Evolutionary conservation across 2,797 vertebrate species (phyloP).

Genomic region (Poecilia wingei): DNA sequence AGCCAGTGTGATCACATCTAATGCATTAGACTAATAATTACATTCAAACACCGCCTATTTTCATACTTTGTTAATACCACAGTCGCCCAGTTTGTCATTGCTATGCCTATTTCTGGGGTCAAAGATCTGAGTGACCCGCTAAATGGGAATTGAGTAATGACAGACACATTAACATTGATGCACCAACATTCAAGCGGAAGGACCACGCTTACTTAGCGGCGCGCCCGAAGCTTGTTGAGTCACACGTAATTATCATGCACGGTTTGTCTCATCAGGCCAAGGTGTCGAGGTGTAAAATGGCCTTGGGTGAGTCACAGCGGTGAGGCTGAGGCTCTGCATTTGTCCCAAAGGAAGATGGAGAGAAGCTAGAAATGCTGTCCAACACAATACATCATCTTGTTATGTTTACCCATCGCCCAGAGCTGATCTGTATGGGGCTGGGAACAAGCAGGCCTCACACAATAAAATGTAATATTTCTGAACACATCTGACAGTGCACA

Average conservation of each 20-base stretch:
- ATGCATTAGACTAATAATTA: constrained; percentile 83
- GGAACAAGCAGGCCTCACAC: constrained; percentile 38
- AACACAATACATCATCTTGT: constrained; percentile 67
- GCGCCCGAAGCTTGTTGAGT: constrained; percentile 65
- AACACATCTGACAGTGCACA: constrained; percentile 49
- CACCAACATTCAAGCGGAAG: constrained; percentile 33
- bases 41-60: constrained; percentile 74
- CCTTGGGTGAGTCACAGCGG: constrained; percentile 67
- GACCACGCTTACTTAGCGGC: constrained; percentile 44
- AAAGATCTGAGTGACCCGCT: constrained; percentile 63
- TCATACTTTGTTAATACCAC: constrained; percentile 76
- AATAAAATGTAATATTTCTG: constrained; percentile 44
- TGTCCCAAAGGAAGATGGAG: constrained; percentile 44
- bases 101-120: constrained; percentile 77
- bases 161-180: constrained; percentile 36
- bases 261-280: constrained; percentile 69
- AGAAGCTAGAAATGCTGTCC: constrained; percentile 57
- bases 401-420: constrained; percentile 60
- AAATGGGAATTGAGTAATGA: constrained; percentile 69
- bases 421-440: constrained; percentile 25
- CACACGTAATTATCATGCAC: constrained; percentile 73
- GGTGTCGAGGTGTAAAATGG: constrained; percentile 75
- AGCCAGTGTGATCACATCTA: constrained; percentile 80
- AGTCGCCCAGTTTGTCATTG: constrained; percentile 69
- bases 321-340: constrained; percentile 53